Percentiles rank a stretch among this genome's conserved stretches.
Evolutionary conservation across 2,797 vertebrate genomes (phyloP).

Genomic region (Sebastes trivittatus): DNA sequence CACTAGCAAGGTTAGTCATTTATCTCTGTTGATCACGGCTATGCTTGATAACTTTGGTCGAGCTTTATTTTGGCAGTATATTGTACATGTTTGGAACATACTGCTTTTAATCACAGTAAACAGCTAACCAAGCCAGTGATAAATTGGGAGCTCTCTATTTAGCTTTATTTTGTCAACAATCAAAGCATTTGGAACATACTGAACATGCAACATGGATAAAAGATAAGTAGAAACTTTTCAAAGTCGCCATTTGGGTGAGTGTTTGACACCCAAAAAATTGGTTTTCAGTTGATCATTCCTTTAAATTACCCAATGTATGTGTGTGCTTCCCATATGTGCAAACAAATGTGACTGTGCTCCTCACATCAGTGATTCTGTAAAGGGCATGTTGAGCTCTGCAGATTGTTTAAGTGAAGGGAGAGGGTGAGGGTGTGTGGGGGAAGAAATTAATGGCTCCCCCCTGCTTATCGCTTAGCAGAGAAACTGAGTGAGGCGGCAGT

Average conservation of each 20-base stretch:
- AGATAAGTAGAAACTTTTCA: not conserved
- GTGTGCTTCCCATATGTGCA: not conserved
- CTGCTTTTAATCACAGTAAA: not conserved
- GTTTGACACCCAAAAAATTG: not conserved
- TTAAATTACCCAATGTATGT: not conserved
- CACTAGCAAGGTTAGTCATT: not conserved
- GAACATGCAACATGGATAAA: not conserved
- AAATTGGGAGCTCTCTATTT: not conserved
- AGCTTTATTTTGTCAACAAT: not conserved
- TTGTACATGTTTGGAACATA: not conserved
- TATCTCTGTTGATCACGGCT: not conserved
- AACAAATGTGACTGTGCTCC: not conserved
- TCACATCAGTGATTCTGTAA: conserved; percentile 41
- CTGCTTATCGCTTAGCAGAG: conserved; percentile 44
- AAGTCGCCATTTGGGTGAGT: not conserved
- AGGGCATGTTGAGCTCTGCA: conserved; percentile 50
- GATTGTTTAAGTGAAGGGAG: conserved; percentile 46
- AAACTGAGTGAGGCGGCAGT: conserved; percentile 5
- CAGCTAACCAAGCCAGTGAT: not conserved
- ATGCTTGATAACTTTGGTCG: not conserved
- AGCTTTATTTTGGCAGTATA: not conserved
- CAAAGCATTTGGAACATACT: not conserved
- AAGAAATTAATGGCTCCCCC: conserved; percentile 48
- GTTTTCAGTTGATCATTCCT: not conserved
- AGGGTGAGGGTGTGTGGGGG: conserved; percentile 21